These are phyloP conservation scores for Cephalopterus ornatus DNA, from an alignment of 2,113 vertebrate genomes.

Conservation along the genomic window DNA sequence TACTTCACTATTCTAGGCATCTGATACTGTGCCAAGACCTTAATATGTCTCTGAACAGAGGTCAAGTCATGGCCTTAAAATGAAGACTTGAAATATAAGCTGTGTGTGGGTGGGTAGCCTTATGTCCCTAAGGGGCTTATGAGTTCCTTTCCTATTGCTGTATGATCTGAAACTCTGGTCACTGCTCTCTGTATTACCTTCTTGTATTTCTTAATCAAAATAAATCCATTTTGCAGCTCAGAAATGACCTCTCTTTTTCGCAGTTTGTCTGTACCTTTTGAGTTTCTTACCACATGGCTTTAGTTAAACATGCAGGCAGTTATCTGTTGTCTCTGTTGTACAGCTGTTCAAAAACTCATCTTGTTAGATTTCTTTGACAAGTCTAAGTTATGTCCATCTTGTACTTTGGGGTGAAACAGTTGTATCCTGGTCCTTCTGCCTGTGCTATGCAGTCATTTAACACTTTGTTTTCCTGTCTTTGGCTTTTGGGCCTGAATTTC, in stretches of 20 bases:
- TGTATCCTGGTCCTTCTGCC: not conserved
- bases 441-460: not conserved
- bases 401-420: not conserved
- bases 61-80: constrained; percentile 68
- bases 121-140: constrained; percentile 48
- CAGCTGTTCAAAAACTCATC: not conserved
- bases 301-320: not conserved
- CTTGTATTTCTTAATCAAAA: constrained; percentile 64
- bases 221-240: constrained; percentile 38
- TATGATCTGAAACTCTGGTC: constrained; percentile 50
- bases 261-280: not conserved
- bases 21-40: constrained; percentile 67
- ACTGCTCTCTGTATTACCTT: constrained; percentile 49
- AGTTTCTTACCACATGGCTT: not conserved
- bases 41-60: constrained; percentile 61
- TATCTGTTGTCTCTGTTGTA: not conserved
- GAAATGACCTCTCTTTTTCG: not conserved
- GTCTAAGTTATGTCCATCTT: not conserved
- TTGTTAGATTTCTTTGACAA: not conserved
- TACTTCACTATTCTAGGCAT: constrained; percentile 71
- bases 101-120: constrained; percentile 58
- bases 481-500: not conserved
- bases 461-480: not conserved
- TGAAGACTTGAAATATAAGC: constrained; percentile 66
- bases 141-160: constrained; percentile 58